These are phyloP conservation scores for Hemicentrotus pulcherrimus DNA, from an alignment of 35 echinoderm and acorn worm genomes.

Conservation along the genomic window DNA sequence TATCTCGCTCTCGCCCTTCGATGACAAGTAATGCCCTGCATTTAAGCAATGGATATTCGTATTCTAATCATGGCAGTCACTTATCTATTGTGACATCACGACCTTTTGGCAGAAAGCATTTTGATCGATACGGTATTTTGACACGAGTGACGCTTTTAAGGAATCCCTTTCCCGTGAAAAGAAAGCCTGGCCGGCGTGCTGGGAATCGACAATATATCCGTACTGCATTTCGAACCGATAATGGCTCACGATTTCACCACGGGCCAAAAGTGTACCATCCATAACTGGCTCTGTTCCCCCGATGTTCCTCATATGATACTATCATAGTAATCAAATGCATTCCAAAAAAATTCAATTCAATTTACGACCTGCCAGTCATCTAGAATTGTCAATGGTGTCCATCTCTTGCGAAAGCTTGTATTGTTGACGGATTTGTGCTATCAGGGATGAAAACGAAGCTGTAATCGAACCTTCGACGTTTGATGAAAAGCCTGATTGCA, in stretches of 20 bases:
- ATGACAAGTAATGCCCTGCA: not conserved
- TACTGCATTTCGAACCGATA: not conserved
- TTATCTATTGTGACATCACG: not conserved
- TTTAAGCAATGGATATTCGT: conserved; percentile 12
- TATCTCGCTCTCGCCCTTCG: not conserved
- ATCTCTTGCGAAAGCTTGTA: not conserved
- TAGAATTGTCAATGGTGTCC: not conserved
- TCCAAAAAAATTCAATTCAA: not conserved
- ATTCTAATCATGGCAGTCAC: conserved; percentile 2
- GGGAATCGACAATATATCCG: not conserved
- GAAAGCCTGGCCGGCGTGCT: not conserved
- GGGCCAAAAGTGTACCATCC: not conserved
- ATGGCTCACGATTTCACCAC: not conserved
- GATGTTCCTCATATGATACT: not conserved
- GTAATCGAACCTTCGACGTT: not conserved
- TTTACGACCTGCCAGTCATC: not conserved
- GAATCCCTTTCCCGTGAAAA: not conserved
- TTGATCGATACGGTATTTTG: conserved; percentile 18
- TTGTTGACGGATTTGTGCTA: not conserved
- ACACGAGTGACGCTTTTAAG: not conserved
- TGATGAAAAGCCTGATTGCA: too few species aligned
- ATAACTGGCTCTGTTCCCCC: not conserved
- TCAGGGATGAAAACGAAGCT: not conserved
- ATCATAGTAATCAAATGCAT: not conserved
- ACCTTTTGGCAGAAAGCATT: conserved; percentile 17